Conservation (phyloP, 2,888 invertebrate genomes). For the Cerastis rubricosa region DNA sequence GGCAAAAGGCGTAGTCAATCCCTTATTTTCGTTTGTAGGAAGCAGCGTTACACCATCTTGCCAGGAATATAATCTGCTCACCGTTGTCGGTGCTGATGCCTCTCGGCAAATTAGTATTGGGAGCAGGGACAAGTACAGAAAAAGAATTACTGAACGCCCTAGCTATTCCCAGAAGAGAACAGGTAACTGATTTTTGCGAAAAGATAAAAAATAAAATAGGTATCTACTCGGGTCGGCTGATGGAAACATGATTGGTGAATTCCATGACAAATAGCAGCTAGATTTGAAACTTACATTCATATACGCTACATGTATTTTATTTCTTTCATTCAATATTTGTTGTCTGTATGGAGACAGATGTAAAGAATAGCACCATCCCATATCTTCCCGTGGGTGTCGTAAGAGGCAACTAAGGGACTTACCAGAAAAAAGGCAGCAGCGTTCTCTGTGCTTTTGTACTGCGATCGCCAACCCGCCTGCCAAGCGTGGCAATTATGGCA, state of each 20-base stretch:
- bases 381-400: too few species aligned
- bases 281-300: neutral
- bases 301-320: neutral
- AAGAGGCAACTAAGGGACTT: too few species aligned
- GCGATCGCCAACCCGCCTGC: too few species aligned
- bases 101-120: constrained; percentile 77
- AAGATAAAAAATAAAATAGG: neutral
- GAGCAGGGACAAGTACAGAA: constrained; percentile 66
- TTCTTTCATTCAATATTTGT: neutral
- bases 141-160: constrained; percentile 71
- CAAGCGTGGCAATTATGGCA: too few species aligned
- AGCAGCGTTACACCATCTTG: constrained; percentile 55
- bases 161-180: constrained; percentile 56
- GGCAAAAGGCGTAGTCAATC: too few species aligned
- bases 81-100: constrained; percentile 79
- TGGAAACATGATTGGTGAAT: too few species aligned
- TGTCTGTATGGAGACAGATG: too few species aligned
- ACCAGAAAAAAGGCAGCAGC: too few species aligned
- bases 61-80: constrained; percentile 75
- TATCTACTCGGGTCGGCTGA: too few species aligned
- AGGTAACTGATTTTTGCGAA: constrained; percentile 46
- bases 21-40: constrained; percentile 61
- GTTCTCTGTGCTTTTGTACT: too few species aligned
- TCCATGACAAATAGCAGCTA: neutral
- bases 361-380: too few species aligned